phyloP scores from a whole-genome alignment of 2,888 invertebrate genomes.

The Chymomyza amoena region DNA sequence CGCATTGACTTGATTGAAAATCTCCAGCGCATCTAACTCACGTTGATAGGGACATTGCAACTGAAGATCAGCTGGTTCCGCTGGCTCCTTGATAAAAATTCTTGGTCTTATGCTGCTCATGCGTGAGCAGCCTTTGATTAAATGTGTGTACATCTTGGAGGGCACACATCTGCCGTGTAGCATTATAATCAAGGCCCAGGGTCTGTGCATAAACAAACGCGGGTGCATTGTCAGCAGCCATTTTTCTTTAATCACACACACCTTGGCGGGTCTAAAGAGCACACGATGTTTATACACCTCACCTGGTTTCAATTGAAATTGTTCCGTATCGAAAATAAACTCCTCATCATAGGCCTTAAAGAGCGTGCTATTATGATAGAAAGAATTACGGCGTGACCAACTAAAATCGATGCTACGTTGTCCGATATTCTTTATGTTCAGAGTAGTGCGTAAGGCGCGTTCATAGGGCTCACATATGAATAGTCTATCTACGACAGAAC shows the following conservation, averaged over 20 bases:
- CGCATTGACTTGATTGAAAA: constrained; percentile 43
- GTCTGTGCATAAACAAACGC: constrained; percentile 43
- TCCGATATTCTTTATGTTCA: constrained; percentile 66
- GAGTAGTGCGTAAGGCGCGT: constrained; percentile 44
- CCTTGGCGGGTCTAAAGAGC: constrained; percentile 57
- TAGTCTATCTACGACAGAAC: constrained; percentile 44
- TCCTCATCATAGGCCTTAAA: constrained; percentile 38
- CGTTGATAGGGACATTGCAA: constrained; percentile 30
- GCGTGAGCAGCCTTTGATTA: constrained; percentile 30
- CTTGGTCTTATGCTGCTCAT: background rate
- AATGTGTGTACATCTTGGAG: constrained; percentile 50
- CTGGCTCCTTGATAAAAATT: background rate
- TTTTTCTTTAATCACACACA: constrained; percentile 59
- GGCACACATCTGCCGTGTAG: constrained; percentile 60
- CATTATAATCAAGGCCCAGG: constrained; percentile 48
- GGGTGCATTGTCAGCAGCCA: constrained; percentile 64
- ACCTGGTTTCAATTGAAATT: constrained; percentile 55
- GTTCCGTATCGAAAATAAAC: constrained; percentile 60
- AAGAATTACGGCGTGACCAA: constrained; percentile 54
- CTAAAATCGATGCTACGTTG: constrained; percentile 37
- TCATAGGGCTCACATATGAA: constrained; percentile 66
- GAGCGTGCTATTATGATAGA: constrained; percentile 45
- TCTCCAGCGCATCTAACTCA: constrained; percentile 40
- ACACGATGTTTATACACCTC: constrained; percentile 49
- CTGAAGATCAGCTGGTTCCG: constrained; percentile 6